These are phyloP conservation scores for Drosophila kohkoa DNA, from an alignment of 1,140 invertebrate species.

Conservation along the genomic window DNA sequence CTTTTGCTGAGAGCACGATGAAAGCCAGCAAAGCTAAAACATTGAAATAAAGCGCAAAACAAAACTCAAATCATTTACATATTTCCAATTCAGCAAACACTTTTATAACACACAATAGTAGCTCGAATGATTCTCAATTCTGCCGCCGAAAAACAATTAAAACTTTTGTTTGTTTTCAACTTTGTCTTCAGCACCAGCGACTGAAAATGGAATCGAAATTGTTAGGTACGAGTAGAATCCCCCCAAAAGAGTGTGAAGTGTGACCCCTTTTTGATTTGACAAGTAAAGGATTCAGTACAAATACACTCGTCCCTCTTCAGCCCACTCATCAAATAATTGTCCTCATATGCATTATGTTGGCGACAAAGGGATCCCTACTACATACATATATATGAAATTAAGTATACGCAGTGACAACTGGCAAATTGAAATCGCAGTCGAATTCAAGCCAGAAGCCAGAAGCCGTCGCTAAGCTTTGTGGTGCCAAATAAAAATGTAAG, in stretches of 20 bases:
- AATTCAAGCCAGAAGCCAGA: constrained; percentile 35
- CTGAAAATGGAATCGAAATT: not conserved
- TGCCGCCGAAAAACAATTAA: constrained; percentile 70
- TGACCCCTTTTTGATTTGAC: constrained; percentile 68
- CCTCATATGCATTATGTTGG: constrained; percentile 69
- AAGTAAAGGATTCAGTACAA: constrained; percentile 56
- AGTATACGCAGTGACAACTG: constrained; percentile 31
- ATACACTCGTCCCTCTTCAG: constrained; percentile 53
- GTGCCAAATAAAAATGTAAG: constrained; percentile 82
- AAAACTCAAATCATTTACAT: constrained; percentile 67
- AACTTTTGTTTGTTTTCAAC: constrained; percentile 36
- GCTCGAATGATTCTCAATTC: constrained; percentile 38
- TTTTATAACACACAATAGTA: constrained; percentile 40
- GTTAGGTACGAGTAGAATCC: not conserved
- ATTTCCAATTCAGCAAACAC: constrained; percentile 75
- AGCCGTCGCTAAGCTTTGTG: constrained; percentile 44
- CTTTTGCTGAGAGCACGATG: constrained; percentile 16
- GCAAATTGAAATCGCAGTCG: constrained; percentile 50
- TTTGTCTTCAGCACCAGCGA: constrained; percentile 67
- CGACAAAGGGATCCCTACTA: constrained; percentile 49
- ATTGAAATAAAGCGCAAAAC: constrained; percentile 28
- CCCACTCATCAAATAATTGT: constrained; percentile 83
- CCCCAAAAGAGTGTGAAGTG: constrained; percentile 26
- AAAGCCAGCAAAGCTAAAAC: constrained; percentile 29
- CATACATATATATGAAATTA: constrained; percentile 4